Conservation (phyloP, 2,888 invertebrate species). For the Cerastis rubricosa region DNA sequence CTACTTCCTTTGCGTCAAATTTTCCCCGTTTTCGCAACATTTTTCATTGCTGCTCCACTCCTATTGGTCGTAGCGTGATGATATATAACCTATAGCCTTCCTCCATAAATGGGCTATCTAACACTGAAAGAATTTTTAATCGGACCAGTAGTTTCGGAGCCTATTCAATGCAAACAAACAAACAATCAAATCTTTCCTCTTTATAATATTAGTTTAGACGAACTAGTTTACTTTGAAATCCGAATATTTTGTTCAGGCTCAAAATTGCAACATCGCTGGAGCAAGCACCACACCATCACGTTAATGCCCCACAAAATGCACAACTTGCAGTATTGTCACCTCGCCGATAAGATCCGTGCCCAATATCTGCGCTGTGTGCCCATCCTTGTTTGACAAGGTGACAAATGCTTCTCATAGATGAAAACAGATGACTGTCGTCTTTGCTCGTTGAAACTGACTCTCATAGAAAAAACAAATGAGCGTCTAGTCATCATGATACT, state of each 20-base stretch:
- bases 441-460: neutral
- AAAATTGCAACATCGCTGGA: neutral
- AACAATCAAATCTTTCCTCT: no score
- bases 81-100: no score
- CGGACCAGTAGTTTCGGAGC: no score
- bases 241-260: neutral
- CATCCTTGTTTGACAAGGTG: conserved; percentile 29
- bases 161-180: no score
- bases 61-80: no score
- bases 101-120: no score
- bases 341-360: conserved; percentile 71
- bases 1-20: no score
- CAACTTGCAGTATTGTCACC: conserved; percentile 74
- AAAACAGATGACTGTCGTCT: neutral
- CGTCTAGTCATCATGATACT: neutral
- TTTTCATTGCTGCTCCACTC: no score
- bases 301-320: conserved; percentile 55
- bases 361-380: conserved; percentile 67
- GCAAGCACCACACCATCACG: conserved; percentile 19
- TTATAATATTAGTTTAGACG: no score
- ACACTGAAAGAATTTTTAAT: no score
- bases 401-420: neutral
- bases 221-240: neutral
- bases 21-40: no score
- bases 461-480: neutral